These are phyloP conservation scores for Platichthys flesus DNA, from an alignment of 2,113 vertebrate genomes.

Conservation along the genomic window DNA sequence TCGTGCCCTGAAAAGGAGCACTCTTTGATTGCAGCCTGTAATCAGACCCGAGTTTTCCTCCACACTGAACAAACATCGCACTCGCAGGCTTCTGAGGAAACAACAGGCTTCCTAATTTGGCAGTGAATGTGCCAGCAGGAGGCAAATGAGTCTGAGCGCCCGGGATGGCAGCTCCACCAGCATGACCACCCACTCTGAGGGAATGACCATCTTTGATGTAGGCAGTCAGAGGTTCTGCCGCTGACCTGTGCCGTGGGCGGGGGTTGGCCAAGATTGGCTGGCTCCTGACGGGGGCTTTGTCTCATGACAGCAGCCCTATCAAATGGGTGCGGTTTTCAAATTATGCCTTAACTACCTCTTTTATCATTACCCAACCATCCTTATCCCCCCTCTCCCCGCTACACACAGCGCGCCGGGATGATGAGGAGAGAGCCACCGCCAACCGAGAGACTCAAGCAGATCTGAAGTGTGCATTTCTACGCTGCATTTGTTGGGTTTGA, in stretches of 20 bases:
- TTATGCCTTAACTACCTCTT: conserved; percentile 63
- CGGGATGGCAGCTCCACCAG: conserved; percentile 54
- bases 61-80: conserved; percentile 42
- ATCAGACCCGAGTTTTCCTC: conserved; percentile 49
- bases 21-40: conserved; percentile 52
- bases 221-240: conserved; percentile 46
- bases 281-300: conserved; percentile 52
- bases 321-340: conserved; percentile 59
- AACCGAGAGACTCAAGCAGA: conserved; percentile 32
- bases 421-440: conserved; percentile 49
- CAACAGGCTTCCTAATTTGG: conserved; percentile 73
- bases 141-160: conserved; percentile 70
- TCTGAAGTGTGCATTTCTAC: conserved; percentile 15
- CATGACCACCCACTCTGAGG: conserved; percentile 64
- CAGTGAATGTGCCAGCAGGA: conserved; percentile 71
- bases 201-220: conserved; percentile 61
- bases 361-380: conserved; percentile 72
- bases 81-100: conserved; percentile 59
- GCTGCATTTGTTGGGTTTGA: conserved; percentile 34
- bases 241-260: conserved; percentile 64
- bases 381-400: conserved; percentile 48
- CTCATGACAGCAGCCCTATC: conserved; percentile 60
- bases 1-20: conserved; percentile 22
- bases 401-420: conserved; percentile 37
- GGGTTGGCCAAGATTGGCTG: conserved; percentile 46